phyloP scores from a whole-genome alignment of 2,797 vertebrate species.

The Petrocephalus schoutedeni region DNA sequence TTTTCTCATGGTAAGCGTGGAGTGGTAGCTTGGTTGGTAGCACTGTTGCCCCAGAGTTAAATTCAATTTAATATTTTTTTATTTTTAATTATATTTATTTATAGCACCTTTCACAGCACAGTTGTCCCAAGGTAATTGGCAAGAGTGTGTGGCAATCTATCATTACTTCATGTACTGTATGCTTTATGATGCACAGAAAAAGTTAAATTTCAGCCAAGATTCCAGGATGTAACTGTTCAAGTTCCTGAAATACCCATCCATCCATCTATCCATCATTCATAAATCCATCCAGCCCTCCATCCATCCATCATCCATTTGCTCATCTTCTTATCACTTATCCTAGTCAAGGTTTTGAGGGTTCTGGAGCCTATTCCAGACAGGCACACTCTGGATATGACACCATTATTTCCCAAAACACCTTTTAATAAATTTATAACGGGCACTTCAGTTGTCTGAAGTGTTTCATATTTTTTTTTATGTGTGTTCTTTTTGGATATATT shows the following conservation, averaged over 20 bases:
- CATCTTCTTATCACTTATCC: not conserved
- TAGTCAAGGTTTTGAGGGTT: not conserved
- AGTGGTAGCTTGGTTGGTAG: not conserved
- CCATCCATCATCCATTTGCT: not conserved
- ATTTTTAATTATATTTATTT: not conserved
- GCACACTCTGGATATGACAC: not conserved
- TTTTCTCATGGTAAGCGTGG: not conserved
- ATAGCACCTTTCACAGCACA: not conserved
- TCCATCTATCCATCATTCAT: not conserved
- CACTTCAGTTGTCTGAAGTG: conserved; percentile 47
- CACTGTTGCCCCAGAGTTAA: not conserved
- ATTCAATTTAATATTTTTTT: not conserved
- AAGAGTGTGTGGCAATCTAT: not conserved
- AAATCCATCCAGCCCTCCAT: too few relatives aligned
- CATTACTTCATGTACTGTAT: not conserved
- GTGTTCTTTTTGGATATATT: conserved; percentile 53
- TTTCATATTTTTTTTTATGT: conserved; percentile 49
- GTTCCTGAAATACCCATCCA: not conserved
- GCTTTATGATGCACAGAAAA: not conserved
- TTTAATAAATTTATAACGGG: conserved; percentile 50
- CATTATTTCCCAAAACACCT: conserved; percentile 50
- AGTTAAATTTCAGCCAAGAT: not conserved
- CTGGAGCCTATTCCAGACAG: not conserved
- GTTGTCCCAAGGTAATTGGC: not conserved
- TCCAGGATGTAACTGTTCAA: not conserved